Conservation (phyloP, 2,888 invertebrate genomes). For the Peribatodes rhomboidaria region DNA sequence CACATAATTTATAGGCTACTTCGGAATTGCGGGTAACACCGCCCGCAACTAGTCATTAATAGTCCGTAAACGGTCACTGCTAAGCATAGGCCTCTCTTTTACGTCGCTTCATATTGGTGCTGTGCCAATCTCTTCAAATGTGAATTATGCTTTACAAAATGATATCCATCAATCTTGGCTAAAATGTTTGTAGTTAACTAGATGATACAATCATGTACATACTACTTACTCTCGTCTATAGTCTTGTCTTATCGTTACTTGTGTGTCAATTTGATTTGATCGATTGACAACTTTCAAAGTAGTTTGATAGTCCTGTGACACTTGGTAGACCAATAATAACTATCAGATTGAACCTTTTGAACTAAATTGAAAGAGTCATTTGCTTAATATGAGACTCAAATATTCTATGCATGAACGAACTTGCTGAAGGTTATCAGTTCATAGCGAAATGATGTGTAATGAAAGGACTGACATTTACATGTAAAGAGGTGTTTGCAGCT, state of each 20-base stretch:
- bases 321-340: constrained; percentile 1
- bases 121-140: too few relatives aligned
- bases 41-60: too few relatives aligned
- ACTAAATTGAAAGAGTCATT: neutral
- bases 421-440: constrained; percentile 21
- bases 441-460: constrained; percentile 16
- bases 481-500: constrained; percentile 11
- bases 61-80: too few relatives aligned
- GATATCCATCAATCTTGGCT: too few relatives aligned
- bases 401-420: constrained; percentile 11
- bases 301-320: neutral
- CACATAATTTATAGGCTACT: too few relatives aligned
- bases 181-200: too few relatives aligned
- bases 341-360: neutral
- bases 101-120: too few relatives aligned
- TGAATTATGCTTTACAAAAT: too few relatives aligned
- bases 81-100: too few relatives aligned
- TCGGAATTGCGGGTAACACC: too few relatives aligned
- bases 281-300: neutral
- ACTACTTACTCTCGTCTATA: too few relatives aligned
- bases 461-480: constrained; percentile 10
- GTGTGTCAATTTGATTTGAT: constrained; percentile 3
- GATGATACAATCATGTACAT: too few relatives aligned
- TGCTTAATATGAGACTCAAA: constrained; percentile 1
- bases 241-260: neutral